Evolutionary conservation across 2,888 invertebrate species (phyloP).

Genomic region (Ichneumoninae sp.): DNA sequence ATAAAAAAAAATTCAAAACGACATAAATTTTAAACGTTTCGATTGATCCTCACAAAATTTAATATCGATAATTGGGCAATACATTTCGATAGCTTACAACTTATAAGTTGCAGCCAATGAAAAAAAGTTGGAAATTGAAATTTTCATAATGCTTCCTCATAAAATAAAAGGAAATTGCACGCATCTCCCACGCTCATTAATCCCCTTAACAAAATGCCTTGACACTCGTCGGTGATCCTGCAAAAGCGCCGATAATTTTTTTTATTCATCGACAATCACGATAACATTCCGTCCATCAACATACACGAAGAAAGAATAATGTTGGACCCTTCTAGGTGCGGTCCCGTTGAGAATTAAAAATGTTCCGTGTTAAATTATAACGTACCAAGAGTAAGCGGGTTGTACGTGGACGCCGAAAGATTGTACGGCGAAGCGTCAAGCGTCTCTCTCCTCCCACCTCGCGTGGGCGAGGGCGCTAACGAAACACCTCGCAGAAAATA

Average conservation of each 20-base stretch:
- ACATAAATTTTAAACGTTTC: too few species aligned
- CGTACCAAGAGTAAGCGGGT: background rate
- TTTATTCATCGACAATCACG: background rate
- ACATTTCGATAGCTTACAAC: too few species aligned
- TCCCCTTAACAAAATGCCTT: background rate
- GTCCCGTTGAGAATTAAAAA: background rate
- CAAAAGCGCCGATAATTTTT: background rate
- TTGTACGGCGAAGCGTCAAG: background rate
- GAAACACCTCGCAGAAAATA: conserved; percentile 57
- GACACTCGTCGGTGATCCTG: background rate
- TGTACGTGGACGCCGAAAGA: conserved; percentile 18
- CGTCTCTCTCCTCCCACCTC: background rate
- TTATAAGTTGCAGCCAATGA: too few species aligned
- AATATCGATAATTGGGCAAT: too few species aligned
- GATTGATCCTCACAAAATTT: too few species aligned
- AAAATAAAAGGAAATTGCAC: background rate
- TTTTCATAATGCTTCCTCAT: too few species aligned
- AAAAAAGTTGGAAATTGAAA: too few species aligned
- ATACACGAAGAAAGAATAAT: background rate
- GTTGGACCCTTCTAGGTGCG: background rate
- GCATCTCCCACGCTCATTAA: background rate
- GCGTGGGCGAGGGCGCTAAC: conserved; percentile 11
- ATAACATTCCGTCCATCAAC: background rate
- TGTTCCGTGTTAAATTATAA: background rate
- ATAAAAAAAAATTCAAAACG: too few species aligned